phyloP scores from a whole-genome alignment of 2,113 vertebrate species.

The Prunella himalayana region DNA sequence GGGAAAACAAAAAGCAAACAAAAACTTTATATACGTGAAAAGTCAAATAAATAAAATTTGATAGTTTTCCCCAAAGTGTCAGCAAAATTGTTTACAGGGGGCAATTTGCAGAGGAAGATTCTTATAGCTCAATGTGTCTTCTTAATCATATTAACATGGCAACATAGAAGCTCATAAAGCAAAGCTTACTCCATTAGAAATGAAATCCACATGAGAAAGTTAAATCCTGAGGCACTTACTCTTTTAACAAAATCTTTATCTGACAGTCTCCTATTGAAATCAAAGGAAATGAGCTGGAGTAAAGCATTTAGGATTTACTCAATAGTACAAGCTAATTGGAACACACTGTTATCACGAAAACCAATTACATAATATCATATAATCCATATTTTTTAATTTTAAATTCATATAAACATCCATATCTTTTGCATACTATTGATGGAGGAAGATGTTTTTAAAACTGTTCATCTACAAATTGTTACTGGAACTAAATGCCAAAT shows the following conservation, averaged over 20 bases:
- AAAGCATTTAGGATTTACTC: conserved; percentile 18
- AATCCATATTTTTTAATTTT: background rate
- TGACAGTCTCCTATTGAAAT: background rate
- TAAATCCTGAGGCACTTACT: conserved; percentile 15
- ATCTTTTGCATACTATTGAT: background rate
- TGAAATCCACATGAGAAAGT: conserved; percentile 7
- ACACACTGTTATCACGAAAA: background rate
- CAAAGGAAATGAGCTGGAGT: background rate
- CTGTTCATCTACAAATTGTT: background rate
- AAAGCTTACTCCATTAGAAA: background rate
- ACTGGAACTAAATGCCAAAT: background rate
- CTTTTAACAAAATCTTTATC: conserved; percentile 27
- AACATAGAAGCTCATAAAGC: background rate
- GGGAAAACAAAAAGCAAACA: background rate
- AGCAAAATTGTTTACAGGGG: background rate
- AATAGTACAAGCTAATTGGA: background rate
- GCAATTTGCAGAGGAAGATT: background rate
- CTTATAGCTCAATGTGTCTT: background rate
- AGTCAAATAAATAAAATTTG: background rate
- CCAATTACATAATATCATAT: background rate
- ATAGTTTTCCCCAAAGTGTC: background rate
- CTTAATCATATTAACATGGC: conserved; percentile 24
- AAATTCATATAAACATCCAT: background rate
- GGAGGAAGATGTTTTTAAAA: background rate
- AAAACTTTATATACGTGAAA: background rate